phyloP scores from a whole-genome alignment of 2,888 invertebrate genomes.

The Agrotis exclamationis region DNA sequence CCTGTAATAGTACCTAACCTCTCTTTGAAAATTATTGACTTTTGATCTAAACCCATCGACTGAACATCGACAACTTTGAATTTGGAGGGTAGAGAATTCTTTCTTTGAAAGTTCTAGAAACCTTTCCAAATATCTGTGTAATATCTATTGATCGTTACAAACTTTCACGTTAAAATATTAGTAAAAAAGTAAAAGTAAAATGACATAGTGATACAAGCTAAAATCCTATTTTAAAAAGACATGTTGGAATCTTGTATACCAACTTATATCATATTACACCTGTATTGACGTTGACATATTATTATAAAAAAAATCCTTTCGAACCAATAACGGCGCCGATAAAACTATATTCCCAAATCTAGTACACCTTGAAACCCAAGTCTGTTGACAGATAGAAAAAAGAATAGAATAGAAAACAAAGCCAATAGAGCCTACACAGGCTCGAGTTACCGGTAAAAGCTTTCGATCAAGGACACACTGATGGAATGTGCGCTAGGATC shows the following conservation, averaged over 20 bases:
- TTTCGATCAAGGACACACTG: conserved; percentile 39
- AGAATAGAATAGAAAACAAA: conserved; percentile 36
- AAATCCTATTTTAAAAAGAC: no score
- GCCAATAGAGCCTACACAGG: conserved; percentile 23
- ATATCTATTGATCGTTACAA: no score
- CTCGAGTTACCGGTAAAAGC: conserved; percentile 59
- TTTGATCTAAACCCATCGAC: not conserved
- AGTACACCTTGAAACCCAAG: not conserved
- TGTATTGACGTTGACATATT: not conserved
- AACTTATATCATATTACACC: no score
- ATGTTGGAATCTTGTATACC: no score
- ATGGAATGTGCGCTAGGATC: not conserved
- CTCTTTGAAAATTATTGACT: not conserved
- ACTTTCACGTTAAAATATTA: no score
- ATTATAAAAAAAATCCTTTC: not conserved
- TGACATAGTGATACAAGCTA: no score
- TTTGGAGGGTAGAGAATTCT: no score
- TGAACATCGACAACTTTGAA: no score
- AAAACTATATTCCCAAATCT: conserved; percentile 9
- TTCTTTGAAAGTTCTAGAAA: no score
- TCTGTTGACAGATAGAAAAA: conserved; percentile 24
- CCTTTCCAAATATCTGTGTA: no score
- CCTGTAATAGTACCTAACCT: no score
- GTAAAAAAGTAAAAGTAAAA: no score
- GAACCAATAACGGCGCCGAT: conserved; percentile 6